Conservation (phyloP, 2,113 vertebrate genomes). For the Rhinichthys klamathensis region DNA sequence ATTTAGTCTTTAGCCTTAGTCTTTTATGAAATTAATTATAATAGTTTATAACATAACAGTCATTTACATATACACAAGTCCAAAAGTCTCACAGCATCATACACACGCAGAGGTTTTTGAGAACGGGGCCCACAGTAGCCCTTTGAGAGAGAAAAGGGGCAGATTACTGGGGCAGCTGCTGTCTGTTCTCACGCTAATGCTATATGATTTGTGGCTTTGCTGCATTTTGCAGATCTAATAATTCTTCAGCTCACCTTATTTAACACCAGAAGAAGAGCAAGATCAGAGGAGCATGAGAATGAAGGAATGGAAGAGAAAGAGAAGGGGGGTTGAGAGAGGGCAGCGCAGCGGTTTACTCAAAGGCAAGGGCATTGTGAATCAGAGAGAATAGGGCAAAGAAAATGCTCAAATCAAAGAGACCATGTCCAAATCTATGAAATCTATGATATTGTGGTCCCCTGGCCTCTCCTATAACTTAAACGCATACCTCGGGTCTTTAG, state of each 20-base stretch:
- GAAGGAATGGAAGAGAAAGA: not conserved
- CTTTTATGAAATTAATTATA: not conserved
- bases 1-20: not conserved
- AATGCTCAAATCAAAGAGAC: not conserved
- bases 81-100: not conserved
- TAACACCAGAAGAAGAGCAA: not conserved
- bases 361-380: not conserved
- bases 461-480: not conserved
- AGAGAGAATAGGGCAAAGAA: not conserved
- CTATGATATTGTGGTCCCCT: not conserved
- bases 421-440: not conserved
- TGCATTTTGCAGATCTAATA: not conserved
- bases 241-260: slow-evolving; percentile 29
- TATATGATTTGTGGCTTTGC: slow-evolving; percentile 28
- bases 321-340: not conserved
- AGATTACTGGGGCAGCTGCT: slow-evolving; percentile 36
- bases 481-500: too few species aligned
- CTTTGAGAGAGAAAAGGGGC: slow-evolving; percentile 40
- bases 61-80: not conserved
- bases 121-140: slow-evolving; percentile 36
- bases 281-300: slow-evolving; percentile 29
- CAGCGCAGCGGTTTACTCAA: not conserved
- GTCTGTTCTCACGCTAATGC: slow-evolving; percentile 38
- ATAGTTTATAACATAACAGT: not conserved
- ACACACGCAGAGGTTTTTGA: slow-evolving; percentile 22